Base-by-base conservation (phyloP, 1,140 invertebrate genomes). In the Bombus soroeensis region DNA sequence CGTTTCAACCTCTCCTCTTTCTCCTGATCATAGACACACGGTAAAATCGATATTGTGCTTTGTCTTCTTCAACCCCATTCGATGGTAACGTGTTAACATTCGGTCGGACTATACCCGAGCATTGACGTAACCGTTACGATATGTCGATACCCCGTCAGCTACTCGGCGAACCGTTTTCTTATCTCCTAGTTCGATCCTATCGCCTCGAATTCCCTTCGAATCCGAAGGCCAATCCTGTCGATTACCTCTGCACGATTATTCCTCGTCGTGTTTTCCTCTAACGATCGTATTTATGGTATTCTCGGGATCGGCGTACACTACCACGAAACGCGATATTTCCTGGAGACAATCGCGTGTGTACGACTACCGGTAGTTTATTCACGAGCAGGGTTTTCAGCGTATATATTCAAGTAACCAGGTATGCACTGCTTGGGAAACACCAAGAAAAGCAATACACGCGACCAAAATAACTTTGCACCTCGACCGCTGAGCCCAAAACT, bases 241-340 rank as follows among this genome's bases (percentile, higher is more conserved):
- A 81, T 85, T 81, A 81, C 15, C 22, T 13, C 2, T 2, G 43
- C 22, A 47, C 70, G 59, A 66, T 85, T 81, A 81, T 81, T 74
- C 59, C 70, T 70, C 18, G 57, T 37, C 34, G 32, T 25, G 9
- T 2, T 53, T 43, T 43, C 71, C 43, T 43, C 59, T 41, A 43
- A 68, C 43, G 13, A 25, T 10, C 57, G 18, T 75, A 74, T 81
- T 85, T 75, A 68, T 41, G 43, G 9, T 5, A 37, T 34, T 70
- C 34, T 12, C 41, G 9, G 41, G 1, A 22, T 22, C 13, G 9
- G 18, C 18, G 15, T 53, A 53, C 32, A 28, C 39, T 25, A 28
- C 71, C 34, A 25, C 59, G 34, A 57, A 41, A 22, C 22, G 8
- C 34, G 32, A 81, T 81, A 81, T 75, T 66, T 74, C 22, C 37